Percentiles rank a stretch among this genome's conserved stretches.
Evolutionary conservation across 53 echinoderm and acorn worm species (phyloP).

Genomic region (Paracentrotus lividus): DNA sequence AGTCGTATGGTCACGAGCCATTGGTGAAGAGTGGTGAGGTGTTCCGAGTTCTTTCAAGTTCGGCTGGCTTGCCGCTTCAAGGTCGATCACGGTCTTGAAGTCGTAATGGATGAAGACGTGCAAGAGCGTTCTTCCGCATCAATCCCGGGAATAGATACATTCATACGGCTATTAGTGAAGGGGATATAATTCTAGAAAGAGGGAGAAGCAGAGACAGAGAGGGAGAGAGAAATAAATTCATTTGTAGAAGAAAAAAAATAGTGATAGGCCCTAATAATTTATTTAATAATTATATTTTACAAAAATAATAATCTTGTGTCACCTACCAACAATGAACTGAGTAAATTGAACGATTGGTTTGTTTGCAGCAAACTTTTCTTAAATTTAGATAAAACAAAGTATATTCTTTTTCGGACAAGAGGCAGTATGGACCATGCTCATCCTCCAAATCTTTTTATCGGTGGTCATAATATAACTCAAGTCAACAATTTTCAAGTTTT

Average conservation of each 20-base stretch:
- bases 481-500: too few relatives aligned
- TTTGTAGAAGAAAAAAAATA: neutral
- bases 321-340: too few relatives aligned
- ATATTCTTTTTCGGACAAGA: too few relatives aligned
- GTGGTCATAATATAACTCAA: too few relatives aligned
- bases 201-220: neutral
- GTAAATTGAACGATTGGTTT: too few relatives aligned
- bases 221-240: neutral
- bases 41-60: constrained; percentile 57
- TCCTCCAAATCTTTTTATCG: too few relatives aligned
- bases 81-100: constrained; percentile 55
- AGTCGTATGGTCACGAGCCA: constrained; percentile 6
- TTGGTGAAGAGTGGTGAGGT: constrained; percentile 30
- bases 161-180: neutral
- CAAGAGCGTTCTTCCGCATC: constrained; percentile 52
- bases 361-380: too few relatives aligned
- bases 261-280: too few relatives aligned
- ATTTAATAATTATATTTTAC: too few relatives aligned
- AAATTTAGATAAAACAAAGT: too few relatives aligned
- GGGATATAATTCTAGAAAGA: neutral
- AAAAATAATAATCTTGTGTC: too few relatives aligned
- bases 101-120: constrained; percentile 59
- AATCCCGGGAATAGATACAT: neutral
- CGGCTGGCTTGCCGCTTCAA: constrained; percentile 62
- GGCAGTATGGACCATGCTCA: too few relatives aligned